A percentile compares a stretch with the other conserved stretches of the same genome.
phyloP scores from a whole-genome alignment of 2,888 invertebrate genomes.

The Chloroclysta siterata region DNA sequence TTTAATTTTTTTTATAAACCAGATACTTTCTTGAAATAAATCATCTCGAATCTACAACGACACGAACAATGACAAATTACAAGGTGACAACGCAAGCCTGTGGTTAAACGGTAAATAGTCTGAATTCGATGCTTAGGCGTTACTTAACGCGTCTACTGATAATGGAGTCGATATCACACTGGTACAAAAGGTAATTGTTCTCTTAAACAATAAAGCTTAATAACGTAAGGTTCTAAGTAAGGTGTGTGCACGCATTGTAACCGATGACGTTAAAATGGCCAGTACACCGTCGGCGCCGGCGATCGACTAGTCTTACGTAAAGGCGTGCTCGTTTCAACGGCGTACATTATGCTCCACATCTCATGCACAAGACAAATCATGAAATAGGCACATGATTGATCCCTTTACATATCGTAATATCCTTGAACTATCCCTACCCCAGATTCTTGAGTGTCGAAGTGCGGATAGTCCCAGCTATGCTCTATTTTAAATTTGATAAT shows the following conservation, averaged over 20 bases:
- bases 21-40: background rate
- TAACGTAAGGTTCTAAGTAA: conserved; percentile 80
- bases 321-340: conserved; percentile 4
- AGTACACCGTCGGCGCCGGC: conserved; percentile 46
- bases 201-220: conserved; percentile 80
- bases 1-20: no score
- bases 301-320: conserved; percentile 42
- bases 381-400: no score
- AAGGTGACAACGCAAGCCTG: conserved; percentile 40
- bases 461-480: no score
- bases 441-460: no score
- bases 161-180: conserved; percentile 72
- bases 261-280: conserved; percentile 38
- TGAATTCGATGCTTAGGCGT: conserved; percentile 70
- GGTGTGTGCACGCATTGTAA: conserved; percentile 59
- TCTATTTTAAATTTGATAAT: no score
- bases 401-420: no score
- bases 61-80: conserved; percentile 70
- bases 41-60: conserved; percentile 16
- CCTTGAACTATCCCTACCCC: no score
- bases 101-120: conserved; percentile 63
- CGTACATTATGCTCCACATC: background rate
- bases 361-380: background rate
- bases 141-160: conserved; percentile 76
- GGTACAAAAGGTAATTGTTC: conserved; percentile 84